Evolutionary conservation across 2,888 invertebrate species (phyloP).

Genomic region (Autographa pulchrina): DNA sequence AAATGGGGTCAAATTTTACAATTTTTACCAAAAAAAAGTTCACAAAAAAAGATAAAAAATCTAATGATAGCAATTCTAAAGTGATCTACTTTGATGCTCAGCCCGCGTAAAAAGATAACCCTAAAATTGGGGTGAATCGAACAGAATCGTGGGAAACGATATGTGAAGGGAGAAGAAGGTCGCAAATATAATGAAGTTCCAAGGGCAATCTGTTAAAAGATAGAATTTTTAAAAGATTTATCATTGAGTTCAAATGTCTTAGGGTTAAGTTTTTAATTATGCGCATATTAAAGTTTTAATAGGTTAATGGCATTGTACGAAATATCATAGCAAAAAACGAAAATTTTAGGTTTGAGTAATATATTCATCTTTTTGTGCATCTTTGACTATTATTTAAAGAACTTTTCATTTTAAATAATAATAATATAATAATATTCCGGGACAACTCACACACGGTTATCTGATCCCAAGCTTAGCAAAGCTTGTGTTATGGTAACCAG

Average conservation of each 20-base stretch:
- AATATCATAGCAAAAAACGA: not conserved
- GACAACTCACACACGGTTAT: too few relatives aligned
- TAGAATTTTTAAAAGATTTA: slow-evolving; percentile 51
- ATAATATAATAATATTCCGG: too few relatives aligned
- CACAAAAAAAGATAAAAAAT: slow-evolving; percentile 63
- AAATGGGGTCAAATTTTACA: slow-evolving; percentile 82
- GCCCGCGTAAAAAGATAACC: slow-evolving; percentile 80
- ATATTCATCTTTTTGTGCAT: not conserved
- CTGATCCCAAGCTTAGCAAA: too few relatives aligned
- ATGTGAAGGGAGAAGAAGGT: slow-evolving; percentile 68
- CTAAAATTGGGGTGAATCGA: slow-evolving; percentile 86
- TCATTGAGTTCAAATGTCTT: slow-evolving; percentile 44
- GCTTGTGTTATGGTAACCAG: too few relatives aligned
- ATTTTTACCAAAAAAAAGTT: slow-evolving; percentile 63
- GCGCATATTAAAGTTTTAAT: slow-evolving; percentile 45
- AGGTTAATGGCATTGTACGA: not conserved
- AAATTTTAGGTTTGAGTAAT: not conserved
- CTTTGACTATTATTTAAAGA: not conserved
- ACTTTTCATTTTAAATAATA: not conserved
- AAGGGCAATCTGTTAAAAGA: slow-evolving; percentile 78
- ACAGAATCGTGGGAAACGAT: slow-evolving; percentile 72
- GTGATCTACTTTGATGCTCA: slow-evolving; percentile 80
- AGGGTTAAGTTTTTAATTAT: slow-evolving; percentile 49
- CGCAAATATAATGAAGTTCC: slow-evolving; percentile 70
- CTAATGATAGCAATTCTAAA: slow-evolving; percentile 81